These are phyloP conservation scores for Carettochelys insculpta DNA, from an alignment of 2,113 vertebrate species.

Conservation along the genomic window DNA sequence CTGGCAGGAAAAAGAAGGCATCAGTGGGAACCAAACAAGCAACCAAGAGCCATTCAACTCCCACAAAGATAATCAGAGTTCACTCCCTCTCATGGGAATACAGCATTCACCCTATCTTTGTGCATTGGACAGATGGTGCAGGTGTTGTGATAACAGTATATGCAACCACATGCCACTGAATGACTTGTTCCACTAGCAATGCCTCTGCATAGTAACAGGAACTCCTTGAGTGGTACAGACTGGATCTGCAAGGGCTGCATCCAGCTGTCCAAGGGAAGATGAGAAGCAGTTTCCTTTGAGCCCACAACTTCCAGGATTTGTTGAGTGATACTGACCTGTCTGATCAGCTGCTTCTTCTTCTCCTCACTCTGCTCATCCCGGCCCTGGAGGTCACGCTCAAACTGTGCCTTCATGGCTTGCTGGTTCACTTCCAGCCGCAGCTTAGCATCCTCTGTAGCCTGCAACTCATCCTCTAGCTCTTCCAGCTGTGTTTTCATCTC, in stretches of 20 bases:
- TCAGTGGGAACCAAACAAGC: background rate
- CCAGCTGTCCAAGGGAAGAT: background rate
- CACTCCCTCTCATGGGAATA: background rate
- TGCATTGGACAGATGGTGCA: background rate
- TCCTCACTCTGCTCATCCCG: slow-evolving; percentile 96
- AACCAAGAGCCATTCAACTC: rapidly evolving
- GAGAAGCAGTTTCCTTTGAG: background rate
- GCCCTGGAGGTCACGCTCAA: slow-evolving; percentile 91
- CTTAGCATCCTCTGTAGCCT: slow-evolving; percentile 96
- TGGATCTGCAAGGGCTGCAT: background rate
- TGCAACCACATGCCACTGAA: background rate
- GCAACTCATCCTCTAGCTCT: slow-evolving; percentile 96
- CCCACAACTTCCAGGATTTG: background rate
- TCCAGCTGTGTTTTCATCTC: slow-evolving; percentile 98
- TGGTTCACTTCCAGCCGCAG: slow-evolving; percentile 97
- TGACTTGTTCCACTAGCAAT: background rate
- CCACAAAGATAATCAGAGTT: background rate
- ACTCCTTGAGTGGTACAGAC: background rate
- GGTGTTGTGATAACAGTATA: background rate
- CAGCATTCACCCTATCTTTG: no score
- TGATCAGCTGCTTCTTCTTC: slow-evolving; percentile 93
- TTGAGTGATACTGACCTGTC: slow-evolving; percentile 82
- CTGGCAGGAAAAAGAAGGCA: slow-evolving; percentile 64
- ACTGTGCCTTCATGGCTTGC: slow-evolving; percentile 97
- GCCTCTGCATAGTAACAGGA: background rate